Conservation (phyloP, 2,113 vertebrate genomes). For the Climacteris rufus region DNA sequence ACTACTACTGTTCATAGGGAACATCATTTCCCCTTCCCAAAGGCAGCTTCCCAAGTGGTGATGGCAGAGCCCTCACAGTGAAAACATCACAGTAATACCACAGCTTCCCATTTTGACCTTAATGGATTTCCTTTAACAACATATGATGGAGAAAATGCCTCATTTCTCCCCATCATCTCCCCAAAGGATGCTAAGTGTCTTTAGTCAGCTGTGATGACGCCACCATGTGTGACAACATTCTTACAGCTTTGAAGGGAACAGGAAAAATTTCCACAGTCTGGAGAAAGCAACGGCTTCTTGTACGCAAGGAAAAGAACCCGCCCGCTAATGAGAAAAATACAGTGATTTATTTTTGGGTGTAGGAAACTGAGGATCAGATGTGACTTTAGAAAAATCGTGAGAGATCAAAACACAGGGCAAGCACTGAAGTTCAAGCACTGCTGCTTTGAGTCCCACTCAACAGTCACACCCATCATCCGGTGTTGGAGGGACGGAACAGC, state of each 20-base stretch:
- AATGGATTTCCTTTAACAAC: not conserved
- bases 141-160: not conserved
- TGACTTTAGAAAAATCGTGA: not conserved
- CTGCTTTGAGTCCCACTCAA: not conserved
- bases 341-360: not conserved
- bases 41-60: not conserved
- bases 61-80: not conserved
- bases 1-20: not conserved
- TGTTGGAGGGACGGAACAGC: not conserved
- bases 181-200: not conserved
- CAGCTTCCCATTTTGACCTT: not conserved
- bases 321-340: not conserved
- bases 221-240: not conserved
- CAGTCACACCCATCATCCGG: accelerated
- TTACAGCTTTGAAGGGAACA: not conserved
- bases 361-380: not conserved
- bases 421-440: not conserved
- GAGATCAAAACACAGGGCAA: not conserved
- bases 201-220: not conserved
- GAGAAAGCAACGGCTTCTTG: not conserved
- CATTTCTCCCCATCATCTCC: not conserved
- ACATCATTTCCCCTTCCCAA: not conserved
- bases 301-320: not conserved
- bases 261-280: not conserved
- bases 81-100: not conserved